Evolutionary conservation across 2,797 vertebrate species (phyloP), one percentile per base, ranked within the genome.

Genomic region (Cygnus olor): DNA sequence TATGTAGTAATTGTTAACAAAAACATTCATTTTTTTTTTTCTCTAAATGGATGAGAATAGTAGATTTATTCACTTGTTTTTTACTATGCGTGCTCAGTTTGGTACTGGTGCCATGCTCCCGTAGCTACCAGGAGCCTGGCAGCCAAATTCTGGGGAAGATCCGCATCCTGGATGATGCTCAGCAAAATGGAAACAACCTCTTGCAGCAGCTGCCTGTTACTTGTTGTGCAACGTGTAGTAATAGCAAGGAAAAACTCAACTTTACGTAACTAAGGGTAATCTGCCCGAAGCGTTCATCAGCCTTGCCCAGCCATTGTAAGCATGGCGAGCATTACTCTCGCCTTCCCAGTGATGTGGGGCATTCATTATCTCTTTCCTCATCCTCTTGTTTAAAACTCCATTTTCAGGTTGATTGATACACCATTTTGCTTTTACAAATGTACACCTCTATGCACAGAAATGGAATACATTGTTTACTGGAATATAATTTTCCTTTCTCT

Each of bases 401-500:
- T 22, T 63, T 61, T 53, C 28, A 68, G 32, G 24, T 78, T 38
- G 9, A 72, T 58, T 85, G 44, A 36, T 25, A 66, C 8, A 44
- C 10, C 15, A 21, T 34, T 70, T 65, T 24, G 49, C 24, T 5
- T 49, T 49, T 25, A 9, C 21, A 58, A 6, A 68, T 4, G 15
- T 32, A 21, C 1, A n/a, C 36, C 68, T 80, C 32, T 44, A 24
- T 10, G 21, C 28, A 57, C 6, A 2, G 1, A 3, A 54, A 11
- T 21, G 4, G 44, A 78, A 81, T 17, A 18, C 18, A 56, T 27
- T 0, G 0, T 53, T 71, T 28, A 10, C 7, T 7, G 61, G 5
- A 76, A 44, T 40, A 11, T 7, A 54, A 32, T 47, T 58, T 77
- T 82, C 77, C 60, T 47, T 18, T 30, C 44, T 89, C 53, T 83